Evolutionary conservation across 2,888 invertebrate genomes (phyloP), one percentile per base, ranked within the genome.

Genomic region (Palloptera scutellata): DNA sequence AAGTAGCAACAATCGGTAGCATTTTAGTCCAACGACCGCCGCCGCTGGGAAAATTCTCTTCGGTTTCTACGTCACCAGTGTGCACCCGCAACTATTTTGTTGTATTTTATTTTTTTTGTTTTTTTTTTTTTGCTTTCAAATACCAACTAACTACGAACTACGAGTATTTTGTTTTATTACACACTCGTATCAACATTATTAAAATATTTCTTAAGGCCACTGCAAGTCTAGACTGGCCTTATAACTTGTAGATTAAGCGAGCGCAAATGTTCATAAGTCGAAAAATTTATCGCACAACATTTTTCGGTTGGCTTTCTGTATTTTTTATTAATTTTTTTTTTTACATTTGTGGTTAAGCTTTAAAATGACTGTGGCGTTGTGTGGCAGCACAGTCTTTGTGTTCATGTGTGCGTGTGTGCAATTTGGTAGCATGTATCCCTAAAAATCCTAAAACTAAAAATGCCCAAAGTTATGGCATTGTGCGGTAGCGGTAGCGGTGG

Each of bases 121-220:
- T 63, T 65, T 74, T 77, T 72, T 78, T 78, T 63, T 65, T 74
- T 77, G 71, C 78, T 78, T 76, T 77, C 77, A 71, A 76, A 76
- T 76, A 73, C 63, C 40, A 15, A 58, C 42, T 13, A 6, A 8
- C 43, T 11, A 41, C 58, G 40, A 17, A 11, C 12, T 13, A 66
- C 70, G 65, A 74, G 72, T 68, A 74, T 68, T 66, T 74, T 73
- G 62, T 68, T 13, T 54, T 41, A 30, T 45, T 52, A 30, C 40
- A 11, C n/a, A 20, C 45, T 64, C 59, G 64, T 64, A 63, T 67
- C 54, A 42, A 52, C 61, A 69, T 62, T 69, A 63, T 68, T 64
- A 68, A 69, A 57, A 61, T 61, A 57, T 59, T 63, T 66, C 69
- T 66, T 66, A 60, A 66, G 69, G 69, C 69, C 69, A 59, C 43